Evolutionary conservation across 1,140 invertebrate genomes (phyloP).

Genomic region (Diprion similis): DNA sequence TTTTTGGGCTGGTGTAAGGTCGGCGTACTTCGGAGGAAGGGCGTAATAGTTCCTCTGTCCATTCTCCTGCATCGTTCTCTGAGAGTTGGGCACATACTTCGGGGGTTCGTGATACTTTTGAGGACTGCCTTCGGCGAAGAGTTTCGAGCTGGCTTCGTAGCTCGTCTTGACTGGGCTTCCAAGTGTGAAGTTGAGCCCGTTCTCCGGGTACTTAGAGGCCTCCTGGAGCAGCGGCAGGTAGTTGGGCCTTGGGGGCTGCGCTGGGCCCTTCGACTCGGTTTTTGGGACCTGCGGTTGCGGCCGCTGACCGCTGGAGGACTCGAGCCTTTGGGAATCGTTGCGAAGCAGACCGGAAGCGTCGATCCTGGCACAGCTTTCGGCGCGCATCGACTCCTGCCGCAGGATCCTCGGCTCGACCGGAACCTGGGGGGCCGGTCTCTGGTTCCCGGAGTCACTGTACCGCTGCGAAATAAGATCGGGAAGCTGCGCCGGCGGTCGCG

Average conservation of each 20-base stretch:
- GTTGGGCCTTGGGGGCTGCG: slow-evolving; percentile 34
- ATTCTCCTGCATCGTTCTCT: slow-evolving; percentile 33
- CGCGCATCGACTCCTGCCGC: slow-evolving; percentile 51
- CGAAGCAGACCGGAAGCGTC: slow-evolving; percentile 39
- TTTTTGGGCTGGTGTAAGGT: slow-evolving; percentile 39
- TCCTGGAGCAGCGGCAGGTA: slow-evolving; percentile 35
- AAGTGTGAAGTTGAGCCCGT: slow-evolving; percentile 33
- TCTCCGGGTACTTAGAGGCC: slow-evolving; percentile 33
- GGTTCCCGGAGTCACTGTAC: slow-evolving; percentile 51
- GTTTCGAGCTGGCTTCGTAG: slow-evolving; percentile 45
- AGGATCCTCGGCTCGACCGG: slow-evolving; percentile 48
- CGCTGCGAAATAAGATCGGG: slow-evolving; percentile 50
- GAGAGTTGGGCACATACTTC: slow-evolving; percentile 42
- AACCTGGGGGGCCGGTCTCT: slow-evolving; percentile 46
- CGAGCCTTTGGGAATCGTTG: slow-evolving; percentile 36
- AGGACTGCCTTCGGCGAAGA: slow-evolving; percentile 39
- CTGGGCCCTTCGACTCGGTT: slow-evolving; percentile 4
- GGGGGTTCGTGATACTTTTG: slow-evolving; percentile 50
- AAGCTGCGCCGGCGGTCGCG: slow-evolving; percentile 44
- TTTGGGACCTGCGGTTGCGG: slow-evolving; percentile 56
- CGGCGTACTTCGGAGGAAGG: slow-evolving; percentile 46
- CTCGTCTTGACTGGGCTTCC: slow-evolving; percentile 41
- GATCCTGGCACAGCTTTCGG: slow-evolving; percentile 38
- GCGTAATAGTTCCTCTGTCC: slow-evolving; percentile 40
- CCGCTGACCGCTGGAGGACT: slow-evolving; percentile 47